Evolutionary conservation across 2,888 invertebrate species (phyloP), one percentile per base, ranked within the genome.

Genomic region (Alloscopus bannaensis): DNA sequence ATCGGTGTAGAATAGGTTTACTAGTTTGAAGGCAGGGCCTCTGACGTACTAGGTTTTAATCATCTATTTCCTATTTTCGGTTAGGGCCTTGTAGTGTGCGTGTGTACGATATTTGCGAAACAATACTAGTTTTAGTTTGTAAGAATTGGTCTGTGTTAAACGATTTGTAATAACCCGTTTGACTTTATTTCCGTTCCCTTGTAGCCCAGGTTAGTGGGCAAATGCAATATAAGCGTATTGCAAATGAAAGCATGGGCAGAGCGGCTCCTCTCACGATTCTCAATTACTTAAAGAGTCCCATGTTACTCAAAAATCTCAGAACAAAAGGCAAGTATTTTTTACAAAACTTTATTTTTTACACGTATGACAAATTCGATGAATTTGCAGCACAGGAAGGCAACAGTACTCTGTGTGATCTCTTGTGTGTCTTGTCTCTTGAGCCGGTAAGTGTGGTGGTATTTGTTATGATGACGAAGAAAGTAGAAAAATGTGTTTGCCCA

Each of bases 141-240:
- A 18, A 13, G 11, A 50, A 18, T 55, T 55, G 55, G 28, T 62
- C 50, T 72, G n/a, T n/a, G 72, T 73, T 73, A 65, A 73, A 73
- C 65, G 57, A 75, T 64, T 66, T 62, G 13, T 70, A 79, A 69
- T 81, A 81, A 79, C 78, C 77, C 68, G 80, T 81, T 70, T 81
- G 77, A 81, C 81, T 81, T 84, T 84, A 82, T 85, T 84, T 84
- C 84, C 84, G 80, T 85, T 84, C 84, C 84, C 83, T 84, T 84
- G 82, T 84, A 85, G 85, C 85, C 85, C 85, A 85, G 85, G 85
- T 84, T 82, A 84, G 84, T 85, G 85, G 85, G 85, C 85, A 84
- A 83, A 84, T 81, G 80, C 82, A 73, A 77, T 76, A 77, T 65
- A 50, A 75, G 36, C 82, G 65, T 78, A 81, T 83, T 81, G 79